Conservation (phyloP, 2,113 vertebrate genomes). For the Pseudopodoces humilis region DNA sequence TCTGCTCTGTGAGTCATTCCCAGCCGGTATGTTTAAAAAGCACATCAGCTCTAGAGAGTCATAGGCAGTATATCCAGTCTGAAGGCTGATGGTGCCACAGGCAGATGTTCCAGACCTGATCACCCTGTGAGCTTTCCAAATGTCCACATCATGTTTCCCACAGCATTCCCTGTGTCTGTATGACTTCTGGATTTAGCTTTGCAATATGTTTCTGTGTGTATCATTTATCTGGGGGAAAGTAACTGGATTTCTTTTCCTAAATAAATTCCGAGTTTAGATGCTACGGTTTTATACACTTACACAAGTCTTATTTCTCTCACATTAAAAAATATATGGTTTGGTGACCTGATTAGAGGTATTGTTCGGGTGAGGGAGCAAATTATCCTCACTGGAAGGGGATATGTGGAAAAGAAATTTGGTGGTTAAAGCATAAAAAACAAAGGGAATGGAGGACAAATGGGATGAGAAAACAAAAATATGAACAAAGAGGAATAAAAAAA, state of each 20-base stretch:
- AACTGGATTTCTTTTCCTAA: background rate
- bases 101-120: background rate
- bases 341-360: background rate
- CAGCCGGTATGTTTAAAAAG: background rate
- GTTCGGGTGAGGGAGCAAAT: background rate
- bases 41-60: background rate
- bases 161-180: background rate
- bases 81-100: background rate
- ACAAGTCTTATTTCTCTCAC: background rate
- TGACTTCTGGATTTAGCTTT: background rate
- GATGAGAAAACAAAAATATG: background rate
- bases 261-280: background rate
- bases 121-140: background rate
- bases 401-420: background rate
- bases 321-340: rapidly evolving
- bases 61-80: background rate
- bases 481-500: background rate
- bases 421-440: background rate
- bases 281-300: background rate
- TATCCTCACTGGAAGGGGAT: background rate
- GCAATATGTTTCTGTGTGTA: background rate
- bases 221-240: background rate
- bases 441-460: background rate
- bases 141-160: background rate
- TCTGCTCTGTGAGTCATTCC: background rate